phyloP scores from a whole-genome alignment of 2,888 invertebrate genomes.

The Nemurella pictetii region DNA sequence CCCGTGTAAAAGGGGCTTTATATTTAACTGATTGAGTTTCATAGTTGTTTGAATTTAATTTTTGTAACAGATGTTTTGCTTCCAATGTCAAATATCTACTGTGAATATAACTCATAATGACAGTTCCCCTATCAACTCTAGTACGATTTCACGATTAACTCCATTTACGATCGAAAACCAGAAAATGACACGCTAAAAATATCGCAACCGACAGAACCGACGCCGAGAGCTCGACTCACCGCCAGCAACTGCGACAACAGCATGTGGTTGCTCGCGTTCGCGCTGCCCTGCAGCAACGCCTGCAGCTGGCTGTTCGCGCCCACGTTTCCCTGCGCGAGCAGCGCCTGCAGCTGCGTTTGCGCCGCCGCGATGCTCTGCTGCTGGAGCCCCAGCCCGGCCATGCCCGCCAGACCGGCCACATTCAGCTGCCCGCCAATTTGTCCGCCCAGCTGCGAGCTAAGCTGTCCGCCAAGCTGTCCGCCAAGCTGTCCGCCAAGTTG shows the following conservation, averaged over 20 bases:
- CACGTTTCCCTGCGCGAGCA: slow-evolving; percentile 34
- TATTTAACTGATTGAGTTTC: too few species aligned
- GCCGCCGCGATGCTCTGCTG: slow-evolving; percentile 36
- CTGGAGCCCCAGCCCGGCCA: slow-evolving; percentile 14
- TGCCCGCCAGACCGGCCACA: not conserved
- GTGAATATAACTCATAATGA: too few species aligned
- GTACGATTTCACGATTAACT: not conserved
- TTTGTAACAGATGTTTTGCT: too few species aligned
- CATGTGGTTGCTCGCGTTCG: slow-evolving; percentile 36
- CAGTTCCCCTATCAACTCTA: too few species aligned
- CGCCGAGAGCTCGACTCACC: slow-evolving; percentile 15
- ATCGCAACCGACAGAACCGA: not conserved
- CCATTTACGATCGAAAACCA: too few species aligned
- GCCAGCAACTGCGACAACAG: slow-evolving; percentile 41
- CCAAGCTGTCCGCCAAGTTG: too few species aligned
- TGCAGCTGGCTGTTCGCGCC: slow-evolving; percentile 38
- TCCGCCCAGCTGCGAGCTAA: too few species aligned
- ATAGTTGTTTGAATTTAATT: too few species aligned
- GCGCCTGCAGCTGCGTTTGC: slow-evolving; percentile 38
- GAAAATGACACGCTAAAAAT: too few species aligned
- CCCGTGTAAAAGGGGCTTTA: too few species aligned
- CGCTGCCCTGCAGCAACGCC: slow-evolving; percentile 35
- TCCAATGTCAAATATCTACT: too few species aligned
- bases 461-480: too few species aligned
- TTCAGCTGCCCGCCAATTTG: not conserved